Evolutionary conservation across 2,888 invertebrate species (phyloP).

Genomic region (Tiphia femorata): DNA sequence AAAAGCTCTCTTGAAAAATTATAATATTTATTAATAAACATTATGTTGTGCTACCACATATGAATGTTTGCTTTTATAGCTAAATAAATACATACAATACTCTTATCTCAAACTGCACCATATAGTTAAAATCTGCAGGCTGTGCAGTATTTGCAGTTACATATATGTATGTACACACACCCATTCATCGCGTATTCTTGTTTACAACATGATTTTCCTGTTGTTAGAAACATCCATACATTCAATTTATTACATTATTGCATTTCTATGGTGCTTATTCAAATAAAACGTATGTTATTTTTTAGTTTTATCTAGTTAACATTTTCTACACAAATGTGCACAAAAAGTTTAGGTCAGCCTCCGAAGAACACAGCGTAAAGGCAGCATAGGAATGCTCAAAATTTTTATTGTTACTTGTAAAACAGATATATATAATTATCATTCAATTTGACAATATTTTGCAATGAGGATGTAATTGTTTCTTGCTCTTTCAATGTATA

Average conservation of each 20-base stretch:
- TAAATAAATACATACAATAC: slow-evolving; percentile 22
- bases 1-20: slow-evolving; percentile 37
- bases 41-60: slow-evolving; percentile 13
- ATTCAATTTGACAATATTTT: slow-evolving; percentile 9
- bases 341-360: slow-evolving; percentile 19
- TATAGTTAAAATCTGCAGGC: slow-evolving; percentile 29
- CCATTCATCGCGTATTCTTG: neutral
- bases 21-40: slow-evolving; percentile 36
- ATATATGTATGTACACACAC: slow-evolving; percentile 10
- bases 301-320: neutral
- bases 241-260: neutral
- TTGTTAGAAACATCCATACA: neutral
- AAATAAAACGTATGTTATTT: neutral
- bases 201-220: neutral
- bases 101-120: slow-evolving; percentile 28
- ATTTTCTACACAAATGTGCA: slow-evolving; percentile 4
- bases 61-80: slow-evolving; percentile 14
- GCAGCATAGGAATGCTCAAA: slow-evolving; percentile 62
- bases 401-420: slow-evolving; percentile 15
- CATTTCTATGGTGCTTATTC: neutral
- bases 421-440: slow-evolving; percentile 20
- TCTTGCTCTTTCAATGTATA: neutral
- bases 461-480: slow-evolving; percentile 3
- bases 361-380: slow-evolving; percentile 49
- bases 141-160: slow-evolving; percentile 31